phyloP scores from a whole-genome alignment of 2,113 vertebrate genomes.

The Neotragus pygmaeus region DNA sequence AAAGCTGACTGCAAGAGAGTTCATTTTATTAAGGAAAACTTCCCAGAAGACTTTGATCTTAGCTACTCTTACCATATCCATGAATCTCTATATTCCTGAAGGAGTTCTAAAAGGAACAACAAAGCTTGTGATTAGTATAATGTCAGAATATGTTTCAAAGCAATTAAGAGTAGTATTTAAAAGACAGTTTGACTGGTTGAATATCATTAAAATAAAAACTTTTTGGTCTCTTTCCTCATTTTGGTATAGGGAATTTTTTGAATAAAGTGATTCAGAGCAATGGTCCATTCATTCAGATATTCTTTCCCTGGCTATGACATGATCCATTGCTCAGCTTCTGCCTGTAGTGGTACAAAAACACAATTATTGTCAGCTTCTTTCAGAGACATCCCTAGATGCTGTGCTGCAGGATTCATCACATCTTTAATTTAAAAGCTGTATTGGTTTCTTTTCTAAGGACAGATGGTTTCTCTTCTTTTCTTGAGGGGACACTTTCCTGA shows the following conservation, averaged over 20 bases:
- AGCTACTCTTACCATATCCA: not conserved
- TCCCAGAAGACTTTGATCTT: constrained; percentile 34
- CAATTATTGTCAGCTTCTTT: constrained; percentile 36
- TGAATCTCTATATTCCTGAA: not conserved
- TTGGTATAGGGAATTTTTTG: not conserved
- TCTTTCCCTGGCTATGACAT: not conserved
- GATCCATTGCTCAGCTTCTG: not conserved
- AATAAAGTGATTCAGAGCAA: constrained; percentile 5
- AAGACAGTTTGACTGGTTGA: constrained; percentile 27
- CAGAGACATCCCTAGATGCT: not conserved
- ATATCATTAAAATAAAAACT: constrained; percentile 18
- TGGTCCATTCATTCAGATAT: constrained; percentile 2
- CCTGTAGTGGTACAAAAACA: not conserved
- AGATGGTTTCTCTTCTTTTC: not conserved
- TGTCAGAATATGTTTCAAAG: constrained; percentile 39
- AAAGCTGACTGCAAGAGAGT: constrained; percentile 45
- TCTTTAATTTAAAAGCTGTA: constrained; percentile 12
- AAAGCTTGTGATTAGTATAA: constrained; percentile 17
- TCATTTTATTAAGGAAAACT: constrained; percentile 56
- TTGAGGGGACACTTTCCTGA: not conserved
- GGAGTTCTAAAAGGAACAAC: constrained; percentile 22
- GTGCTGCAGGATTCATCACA: not conserved
- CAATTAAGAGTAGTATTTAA: constrained; percentile 33
- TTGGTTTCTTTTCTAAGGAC: not conserved
- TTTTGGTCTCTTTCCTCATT: constrained; percentile 11